phyloP scores from a whole-genome alignment of 2,888 invertebrate species.

The Pemphredon lugubris region DNA sequence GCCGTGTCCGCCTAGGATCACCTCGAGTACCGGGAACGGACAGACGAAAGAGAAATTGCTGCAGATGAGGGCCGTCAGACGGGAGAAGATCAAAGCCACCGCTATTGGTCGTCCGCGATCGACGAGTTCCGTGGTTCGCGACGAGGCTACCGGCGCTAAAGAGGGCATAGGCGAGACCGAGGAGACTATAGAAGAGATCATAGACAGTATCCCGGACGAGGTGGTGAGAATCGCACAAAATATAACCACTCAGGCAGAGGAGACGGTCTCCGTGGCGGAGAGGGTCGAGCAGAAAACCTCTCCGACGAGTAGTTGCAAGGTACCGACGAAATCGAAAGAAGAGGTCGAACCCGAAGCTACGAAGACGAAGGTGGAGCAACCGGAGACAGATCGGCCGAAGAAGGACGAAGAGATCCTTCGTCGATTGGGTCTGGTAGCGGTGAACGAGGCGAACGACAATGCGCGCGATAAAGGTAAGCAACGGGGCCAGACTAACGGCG shows the following conservation, averaged over 20 bases:
- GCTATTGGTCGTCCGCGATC: slow-evolving; percentile 49
- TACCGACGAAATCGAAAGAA: slow-evolving; percentile 22
- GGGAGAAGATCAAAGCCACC: slow-evolving; percentile 68
- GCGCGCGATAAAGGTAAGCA: slow-evolving; percentile 59
- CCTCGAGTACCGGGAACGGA: slow-evolving; percentile 50
- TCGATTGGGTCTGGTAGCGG: slow-evolving; percentile 71
- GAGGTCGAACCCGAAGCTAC: slow-evolving; percentile 17
- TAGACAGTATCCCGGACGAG: slow-evolving; percentile 74
- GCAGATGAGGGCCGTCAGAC: slow-evolving; percentile 69
- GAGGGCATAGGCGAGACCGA: slow-evolving; percentile 46
- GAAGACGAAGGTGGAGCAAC: slow-evolving; percentile 5
- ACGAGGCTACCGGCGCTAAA: slow-evolving; percentile 32
- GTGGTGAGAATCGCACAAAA: slow-evolving; percentile 71
- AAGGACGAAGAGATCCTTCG: slow-evolving; percentile 75
- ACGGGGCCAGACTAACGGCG: slow-evolving; percentile 39
- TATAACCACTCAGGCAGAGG: slow-evolving; percentile 43
- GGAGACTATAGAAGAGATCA: slow-evolving; percentile 75
- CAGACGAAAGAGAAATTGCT: slow-evolving; percentile 72
- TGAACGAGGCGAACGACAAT: slow-evolving; percentile 66
- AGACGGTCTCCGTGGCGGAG: slow-evolving; percentile 7
- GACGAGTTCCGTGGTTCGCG: slow-evolving; percentile 24
- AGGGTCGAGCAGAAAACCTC: slow-evolving; percentile 20
- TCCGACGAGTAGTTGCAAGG: not conserved
- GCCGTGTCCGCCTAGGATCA: slow-evolving; percentile 73
- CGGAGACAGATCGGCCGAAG: slow-evolving; percentile 47